phyloP scores from a whole-genome alignment of 1,140 invertebrate species.

The Sycophaga agraensis region DNA sequence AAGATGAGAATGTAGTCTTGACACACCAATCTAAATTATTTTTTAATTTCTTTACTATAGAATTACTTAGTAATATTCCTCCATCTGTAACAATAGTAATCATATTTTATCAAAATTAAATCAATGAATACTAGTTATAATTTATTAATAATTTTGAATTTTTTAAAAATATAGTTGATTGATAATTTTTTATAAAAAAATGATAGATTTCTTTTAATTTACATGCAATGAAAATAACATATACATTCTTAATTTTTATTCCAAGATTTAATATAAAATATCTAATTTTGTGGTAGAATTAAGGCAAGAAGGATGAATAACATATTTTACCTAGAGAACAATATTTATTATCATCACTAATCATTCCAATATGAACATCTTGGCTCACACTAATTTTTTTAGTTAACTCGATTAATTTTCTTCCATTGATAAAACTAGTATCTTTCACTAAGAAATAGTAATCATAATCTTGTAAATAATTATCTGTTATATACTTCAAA shows the following conservation, averaged over 20 bases:
- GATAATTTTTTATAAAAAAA: too few species aligned
- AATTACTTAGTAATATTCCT: conserved; percentile 76
- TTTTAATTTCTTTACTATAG: conserved; percentile 71
- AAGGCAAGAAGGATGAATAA: too few species aligned
- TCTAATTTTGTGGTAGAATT: too few species aligned
- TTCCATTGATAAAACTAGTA: conserved; percentile 75
- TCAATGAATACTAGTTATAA: background rate
- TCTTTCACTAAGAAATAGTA: conserved; percentile 88
- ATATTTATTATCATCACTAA: conserved; percentile 56
- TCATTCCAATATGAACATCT: conserved; percentile 76
- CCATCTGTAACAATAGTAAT: conserved; percentile 58
- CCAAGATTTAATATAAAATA: too few species aligned
- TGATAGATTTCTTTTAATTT: too few species aligned
- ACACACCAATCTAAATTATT: conserved; percentile 82
- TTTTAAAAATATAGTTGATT: too few species aligned
- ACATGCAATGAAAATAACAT: too few species aligned
- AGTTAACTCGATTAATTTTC: conserved; percentile 68
- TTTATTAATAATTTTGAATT: background rate
- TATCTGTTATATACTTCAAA: conserved; percentile 86
- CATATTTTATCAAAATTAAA: background rate
- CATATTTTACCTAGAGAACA: conserved; percentile 64
- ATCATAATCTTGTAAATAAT: conserved; percentile 85
- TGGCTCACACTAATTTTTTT: conserved; percentile 78
- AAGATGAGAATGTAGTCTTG: conserved; percentile 75
- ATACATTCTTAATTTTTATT: too few species aligned